Base-by-base conservation (phyloP, 2,888 invertebrate genomes). In the Busseola fusca region DNA sequence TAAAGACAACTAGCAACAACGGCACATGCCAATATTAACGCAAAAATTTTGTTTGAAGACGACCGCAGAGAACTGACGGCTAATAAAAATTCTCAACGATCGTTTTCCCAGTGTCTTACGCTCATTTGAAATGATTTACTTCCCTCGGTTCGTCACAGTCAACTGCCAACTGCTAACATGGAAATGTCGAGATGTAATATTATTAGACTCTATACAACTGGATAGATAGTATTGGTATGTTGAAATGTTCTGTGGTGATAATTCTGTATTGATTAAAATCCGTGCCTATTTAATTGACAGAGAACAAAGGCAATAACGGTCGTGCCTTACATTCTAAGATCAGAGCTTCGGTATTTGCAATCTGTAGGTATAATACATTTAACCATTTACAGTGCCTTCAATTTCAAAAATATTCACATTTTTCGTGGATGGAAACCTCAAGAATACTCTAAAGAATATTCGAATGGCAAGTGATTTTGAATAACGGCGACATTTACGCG, bases 1-100 rank as follows among this genome's bases (percentile, higher is more conserved):
- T 95, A 94, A 95, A 94, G 93, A 94, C 94, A 93, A 92, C 92
- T 90, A 89, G 85, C 87, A 87, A 86, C 85, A 83, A 86, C 80
- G 86, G 81, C 83, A 84, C 63, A 82, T 82, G 82, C 83, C 84
- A 82, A 86, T 87, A 86, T 86, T 84, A 87, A 79, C 75, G 73
- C 75, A 77, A 83, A 80, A 85, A 81, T 86, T 82, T 84, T 81
- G 60, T 83, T 68, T 42, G 56, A 60, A 69, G 71, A 72, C 60
- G 79, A 74, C 74, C 66, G 65, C 66, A 52, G 48, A 64, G 65
- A 67, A 72, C 71, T 69, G 78, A 72, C 56, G 59, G 65, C 69
- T 80, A 72, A 82, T 78, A 82, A 73, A 74, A 76, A 78, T 74
- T 72, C 72, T 65, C 58, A 69, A 68, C 63, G 76, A 82, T 79